Evolutionary conservation across 35 echinoderm and acorn worm species (phyloP).

Genomic region (Eucidaris tribuloides): DNA sequence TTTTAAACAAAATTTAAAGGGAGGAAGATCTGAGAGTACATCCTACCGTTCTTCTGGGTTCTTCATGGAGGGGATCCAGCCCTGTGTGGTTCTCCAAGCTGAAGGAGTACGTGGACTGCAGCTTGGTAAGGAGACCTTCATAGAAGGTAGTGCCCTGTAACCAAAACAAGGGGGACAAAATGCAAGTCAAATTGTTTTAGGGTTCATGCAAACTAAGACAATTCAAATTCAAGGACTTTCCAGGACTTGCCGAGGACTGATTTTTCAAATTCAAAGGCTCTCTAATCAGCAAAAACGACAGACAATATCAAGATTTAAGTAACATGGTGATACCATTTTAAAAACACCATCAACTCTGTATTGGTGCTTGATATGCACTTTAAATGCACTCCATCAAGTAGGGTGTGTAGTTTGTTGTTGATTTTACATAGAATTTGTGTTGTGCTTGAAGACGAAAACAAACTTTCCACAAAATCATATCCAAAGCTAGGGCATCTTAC

Average conservation of each 20-base stretch:
- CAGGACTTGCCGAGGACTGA: background rate
- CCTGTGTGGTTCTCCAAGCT: slow-evolving; percentile 66
- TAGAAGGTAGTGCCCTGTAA: slow-evolving; percentile 83
- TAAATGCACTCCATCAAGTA: no score
- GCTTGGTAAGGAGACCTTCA: slow-evolving; percentile 74
- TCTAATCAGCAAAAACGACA: background rate
- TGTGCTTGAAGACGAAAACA: no score
- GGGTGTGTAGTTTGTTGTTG: no score
- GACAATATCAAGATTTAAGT: background rate
- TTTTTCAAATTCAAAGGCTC: background rate
- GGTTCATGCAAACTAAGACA: background rate
- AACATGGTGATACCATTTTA: background rate
- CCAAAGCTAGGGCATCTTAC: no score
- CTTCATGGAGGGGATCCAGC: slow-evolving; percentile 78
- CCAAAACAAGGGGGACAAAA: slow-evolving; percentile 32
- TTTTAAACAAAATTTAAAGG: background rate
- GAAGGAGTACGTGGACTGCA: slow-evolving; percentile 82
- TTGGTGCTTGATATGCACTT: no score
- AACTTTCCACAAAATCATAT: no score
- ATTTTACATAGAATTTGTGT: no score
- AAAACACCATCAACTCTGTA: background rate
- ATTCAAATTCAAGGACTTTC: background rate
- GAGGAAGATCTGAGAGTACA: background rate
- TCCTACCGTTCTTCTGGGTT: slow-evolving; percentile 81
- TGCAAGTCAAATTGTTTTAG: background rate